Percentiles rank a stretch among this genome's conserved stretches.
These are phyloP conservation scores for Rhorus exstirpatorius DNA, from an alignment of 2,888 invertebrate species.

Conservation along the genomic window DNA sequence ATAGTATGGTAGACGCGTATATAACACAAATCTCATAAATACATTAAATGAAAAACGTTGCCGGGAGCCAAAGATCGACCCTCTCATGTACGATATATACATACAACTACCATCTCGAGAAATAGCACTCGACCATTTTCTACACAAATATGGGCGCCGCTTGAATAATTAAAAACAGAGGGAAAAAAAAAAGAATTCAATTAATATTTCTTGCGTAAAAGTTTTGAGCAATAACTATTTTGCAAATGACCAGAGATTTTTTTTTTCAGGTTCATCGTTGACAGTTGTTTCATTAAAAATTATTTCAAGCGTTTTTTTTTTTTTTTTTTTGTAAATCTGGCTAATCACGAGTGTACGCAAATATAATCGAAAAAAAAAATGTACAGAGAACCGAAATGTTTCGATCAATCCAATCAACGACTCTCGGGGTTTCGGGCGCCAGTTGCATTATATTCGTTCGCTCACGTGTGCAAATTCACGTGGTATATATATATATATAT, in stretches of 20 bases:
- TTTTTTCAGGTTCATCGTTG: too few relatives aligned
- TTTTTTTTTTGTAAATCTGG: too few relatives aligned
- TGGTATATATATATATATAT: constrained; percentile 16
- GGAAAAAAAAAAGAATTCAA: too few relatives aligned
- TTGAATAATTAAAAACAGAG: too few relatives aligned
- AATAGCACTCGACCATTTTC: constrained; percentile 44
- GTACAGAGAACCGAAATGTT: neutral
- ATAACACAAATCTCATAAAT: constrained; percentile 84
- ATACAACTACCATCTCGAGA: constrained; percentile 19
- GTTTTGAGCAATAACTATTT: too few relatives aligned
- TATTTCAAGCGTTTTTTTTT: too few relatives aligned
- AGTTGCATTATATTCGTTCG: constrained; percentile 62
- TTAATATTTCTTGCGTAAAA: too few relatives aligned
- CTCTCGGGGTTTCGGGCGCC: constrained; percentile 65
- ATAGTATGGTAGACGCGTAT: constrained; percentile 46
- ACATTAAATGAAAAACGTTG: constrained; percentile 82
- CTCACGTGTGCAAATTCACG: constrained; percentile 52
- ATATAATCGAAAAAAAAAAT: too few relatives aligned
- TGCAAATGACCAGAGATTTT: too few relatives aligned
- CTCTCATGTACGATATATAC: neutral
- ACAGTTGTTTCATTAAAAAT: too few relatives aligned
- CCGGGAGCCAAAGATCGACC: constrained; percentile 67
- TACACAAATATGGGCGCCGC: neutral
- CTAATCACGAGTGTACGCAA: too few relatives aligned
- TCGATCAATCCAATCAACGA: constrained; percentile 69